phyloP scores from a whole-genome alignment of 2,888 invertebrate species.

The Choreutis nemorana region DNA sequence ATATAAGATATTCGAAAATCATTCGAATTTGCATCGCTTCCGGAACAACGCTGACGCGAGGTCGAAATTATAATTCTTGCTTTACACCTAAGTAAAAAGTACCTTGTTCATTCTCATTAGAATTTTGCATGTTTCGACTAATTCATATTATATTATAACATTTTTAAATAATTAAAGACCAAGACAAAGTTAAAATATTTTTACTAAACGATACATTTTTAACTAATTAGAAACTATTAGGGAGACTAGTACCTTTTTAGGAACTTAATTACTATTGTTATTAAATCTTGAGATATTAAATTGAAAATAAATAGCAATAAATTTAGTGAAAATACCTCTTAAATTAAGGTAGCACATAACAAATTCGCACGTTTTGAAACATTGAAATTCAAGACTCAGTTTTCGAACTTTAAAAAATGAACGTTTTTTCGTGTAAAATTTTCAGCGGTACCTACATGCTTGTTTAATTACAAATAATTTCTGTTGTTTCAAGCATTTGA shows the following conservation, averaged over 20 bases:
- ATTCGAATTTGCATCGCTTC: no score
- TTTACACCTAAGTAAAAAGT: conserved; percentile 20
- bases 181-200: conserved; percentile 38
- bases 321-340: conserved; percentile 29
- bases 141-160: conserved; percentile 31
- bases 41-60: no score
- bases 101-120: conserved; percentile 49
- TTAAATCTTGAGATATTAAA: conserved; percentile 30
- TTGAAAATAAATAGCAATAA: conserved; percentile 41
- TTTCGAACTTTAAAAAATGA: no score
- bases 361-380: no score
- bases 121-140: conserved; percentile 40
- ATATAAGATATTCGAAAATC: conserved; percentile 8
- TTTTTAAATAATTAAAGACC: conserved; percentile 49
- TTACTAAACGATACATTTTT: conserved; percentile 31
- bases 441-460: no score
- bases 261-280: conserved; percentile 40
- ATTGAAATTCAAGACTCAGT: no score
- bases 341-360: conserved; percentile 26
- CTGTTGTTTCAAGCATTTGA: no score
- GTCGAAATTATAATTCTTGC: no score
- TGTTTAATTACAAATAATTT: no score
- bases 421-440: no score
- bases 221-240: conserved; percentile 25
- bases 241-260: no score